Percentiles rank a stretch among this genome's conserved stretches.
phyloP scores from a whole-genome alignment of 2,113 vertebrate species.

The Osmerus eperlanus region DNA sequence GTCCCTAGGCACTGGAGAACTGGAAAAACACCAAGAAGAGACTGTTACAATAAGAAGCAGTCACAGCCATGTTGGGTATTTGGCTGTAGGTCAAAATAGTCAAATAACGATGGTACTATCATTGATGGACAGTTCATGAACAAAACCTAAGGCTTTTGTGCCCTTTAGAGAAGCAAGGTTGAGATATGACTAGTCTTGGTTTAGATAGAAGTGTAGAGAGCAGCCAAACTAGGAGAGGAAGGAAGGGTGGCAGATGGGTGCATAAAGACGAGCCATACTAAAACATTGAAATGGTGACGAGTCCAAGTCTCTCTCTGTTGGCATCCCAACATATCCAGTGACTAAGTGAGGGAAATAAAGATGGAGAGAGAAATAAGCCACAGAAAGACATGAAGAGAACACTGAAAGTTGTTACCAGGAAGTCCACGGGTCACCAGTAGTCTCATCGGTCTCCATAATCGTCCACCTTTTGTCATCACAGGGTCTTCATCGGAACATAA shows the following conservation, averaged over 20 bases:
- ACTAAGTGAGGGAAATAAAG: not conserved
- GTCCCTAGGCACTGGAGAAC: slow-evolving; percentile 52
- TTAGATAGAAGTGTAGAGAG: no score
- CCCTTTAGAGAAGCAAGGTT: no score
- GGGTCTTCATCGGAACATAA: slow-evolving; percentile 41
- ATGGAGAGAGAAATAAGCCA: not conserved
- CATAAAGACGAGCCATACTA: no score
- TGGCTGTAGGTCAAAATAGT: no score
- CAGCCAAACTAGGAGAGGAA: no score
- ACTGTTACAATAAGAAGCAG: not conserved
- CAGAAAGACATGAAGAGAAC: not conserved
- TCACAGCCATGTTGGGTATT: not conserved
- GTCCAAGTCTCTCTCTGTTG: no score
- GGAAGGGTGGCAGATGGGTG: no score
- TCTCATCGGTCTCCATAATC: slow-evolving; percentile 69
- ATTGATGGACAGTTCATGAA: no score
- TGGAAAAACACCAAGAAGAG: slow-evolving; percentile 23
- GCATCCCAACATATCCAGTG: no score
- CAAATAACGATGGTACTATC: no score
- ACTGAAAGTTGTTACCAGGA: slow-evolving; percentile 60
- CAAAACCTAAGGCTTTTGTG: not conserved
- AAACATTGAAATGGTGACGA: no score
- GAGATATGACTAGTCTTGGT: no score
- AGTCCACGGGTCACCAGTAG: slow-evolving; percentile 48
- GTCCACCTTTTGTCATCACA: slow-evolving; percentile 38